Conservation (phyloP, 2,797 vertebrate species). For the Aeoliscus strigatus region DNA sequence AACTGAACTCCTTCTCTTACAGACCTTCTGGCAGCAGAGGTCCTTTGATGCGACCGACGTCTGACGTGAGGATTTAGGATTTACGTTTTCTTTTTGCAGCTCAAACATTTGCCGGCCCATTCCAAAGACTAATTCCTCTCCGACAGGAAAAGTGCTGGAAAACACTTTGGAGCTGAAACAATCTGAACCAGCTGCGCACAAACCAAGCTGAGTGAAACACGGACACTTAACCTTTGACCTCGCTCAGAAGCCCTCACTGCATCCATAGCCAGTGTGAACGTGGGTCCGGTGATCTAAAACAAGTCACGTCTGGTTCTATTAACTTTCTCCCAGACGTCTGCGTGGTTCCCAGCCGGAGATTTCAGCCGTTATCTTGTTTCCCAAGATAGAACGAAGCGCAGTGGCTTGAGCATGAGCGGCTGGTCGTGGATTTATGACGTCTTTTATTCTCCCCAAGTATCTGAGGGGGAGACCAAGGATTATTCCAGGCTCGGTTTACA, state of each 20-base stretch:
- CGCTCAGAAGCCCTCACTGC: neutral
- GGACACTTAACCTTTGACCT: constrained; percentile 58
- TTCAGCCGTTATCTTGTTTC: constrained; percentile 32
- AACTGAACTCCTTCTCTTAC: too few species aligned
- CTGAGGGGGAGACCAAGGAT: constrained; percentile 32
- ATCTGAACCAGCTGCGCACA: constrained; percentile 51
- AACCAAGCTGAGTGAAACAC: constrained; percentile 13
- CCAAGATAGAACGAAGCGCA: constrained; percentile 33
- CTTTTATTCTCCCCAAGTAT: constrained; percentile 42
- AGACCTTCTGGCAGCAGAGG: neutral
- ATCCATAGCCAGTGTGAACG: constrained; percentile 17
- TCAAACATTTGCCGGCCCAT: constrained; percentile 53
- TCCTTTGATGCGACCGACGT: constrained; percentile 36
- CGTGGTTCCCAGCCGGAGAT: constrained; percentile 34
- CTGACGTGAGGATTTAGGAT: constrained; percentile 39
- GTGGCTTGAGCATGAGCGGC: constrained; percentile 14
- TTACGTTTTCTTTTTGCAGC: constrained; percentile 27
- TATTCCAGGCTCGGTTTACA: constrained; percentile 62
- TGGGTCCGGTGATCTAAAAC: too few species aligned
- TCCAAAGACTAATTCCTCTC: constrained; percentile 49
- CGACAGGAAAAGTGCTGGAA: constrained; percentile 52
- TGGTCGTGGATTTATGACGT: constrained; percentile 60
- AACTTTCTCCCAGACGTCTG: constrained; percentile 48
- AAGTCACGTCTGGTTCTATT: constrained; percentile 45
- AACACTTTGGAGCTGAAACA: constrained; percentile 47